phyloP scores from a whole-genome alignment of 2,113 vertebrate genomes.

The Salvelinus namaycush region DNA sequence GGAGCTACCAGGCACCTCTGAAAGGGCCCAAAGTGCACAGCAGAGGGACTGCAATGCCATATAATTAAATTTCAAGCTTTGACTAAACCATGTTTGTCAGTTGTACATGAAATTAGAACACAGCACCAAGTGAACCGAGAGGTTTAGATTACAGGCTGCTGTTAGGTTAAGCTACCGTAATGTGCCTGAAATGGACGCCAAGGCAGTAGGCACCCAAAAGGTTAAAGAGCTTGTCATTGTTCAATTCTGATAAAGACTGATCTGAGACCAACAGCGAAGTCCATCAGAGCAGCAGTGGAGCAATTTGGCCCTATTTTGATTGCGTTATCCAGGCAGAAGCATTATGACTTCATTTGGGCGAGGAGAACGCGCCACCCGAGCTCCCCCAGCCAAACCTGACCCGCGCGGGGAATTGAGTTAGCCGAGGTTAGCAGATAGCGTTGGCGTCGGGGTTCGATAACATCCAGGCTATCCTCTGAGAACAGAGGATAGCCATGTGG shows the following conservation, averaged over 20 bases:
- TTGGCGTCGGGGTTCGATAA: slow-evolving; percentile 56
- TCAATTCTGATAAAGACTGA: not conserved
- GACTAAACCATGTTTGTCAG: not conserved
- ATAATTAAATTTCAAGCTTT: not conserved
- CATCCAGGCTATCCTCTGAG: slow-evolving; percentile 55
- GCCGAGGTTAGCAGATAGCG: slow-evolving; percentile 44
- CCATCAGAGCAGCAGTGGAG: slow-evolving; percentile 1
- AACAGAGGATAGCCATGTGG: slow-evolving; percentile 62
- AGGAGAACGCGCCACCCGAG: slow-evolving; percentile 14
- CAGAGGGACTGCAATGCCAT: not conserved
- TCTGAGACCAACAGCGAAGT: not conserved
- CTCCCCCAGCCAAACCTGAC: slow-evolving; percentile 50
- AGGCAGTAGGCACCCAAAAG: not conserved
- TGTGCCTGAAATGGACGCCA: not conserved
- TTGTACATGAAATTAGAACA: no score
- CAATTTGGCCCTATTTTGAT: slow-evolving; percentile 11
- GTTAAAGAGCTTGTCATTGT: slow-evolving; percentile 5
- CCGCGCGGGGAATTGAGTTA: slow-evolving; percentile 53
- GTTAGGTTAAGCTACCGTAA: not conserved
- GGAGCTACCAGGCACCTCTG: not conserved
- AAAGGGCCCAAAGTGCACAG: no score
- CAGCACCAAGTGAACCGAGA: no score
- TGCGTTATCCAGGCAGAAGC: slow-evolving; percentile 22
- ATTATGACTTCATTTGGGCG: slow-evolving; percentile 34
- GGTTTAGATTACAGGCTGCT: not conserved